These are phyloP conservation scores for Salarias fasciatus DNA, from an alignment of 2,797 vertebrate genomes.

Conservation along the genomic window DNA sequence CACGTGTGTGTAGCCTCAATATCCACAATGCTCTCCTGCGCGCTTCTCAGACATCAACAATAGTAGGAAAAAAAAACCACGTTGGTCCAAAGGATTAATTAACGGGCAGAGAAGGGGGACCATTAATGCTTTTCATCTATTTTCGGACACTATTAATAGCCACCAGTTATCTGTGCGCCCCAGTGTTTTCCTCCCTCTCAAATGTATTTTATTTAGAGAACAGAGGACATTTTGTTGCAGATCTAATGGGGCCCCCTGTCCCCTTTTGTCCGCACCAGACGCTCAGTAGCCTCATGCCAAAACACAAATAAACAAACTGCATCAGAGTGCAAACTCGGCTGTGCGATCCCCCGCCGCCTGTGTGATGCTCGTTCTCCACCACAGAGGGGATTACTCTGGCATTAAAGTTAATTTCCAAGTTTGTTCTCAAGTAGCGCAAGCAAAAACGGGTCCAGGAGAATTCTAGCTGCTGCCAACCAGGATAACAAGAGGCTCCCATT, in stretches of 20 bases:
- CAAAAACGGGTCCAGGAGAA: neutral
- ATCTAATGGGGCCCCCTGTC: constrained; percentile 57
- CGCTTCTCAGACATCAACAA: too few species aligned
- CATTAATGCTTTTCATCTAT: constrained; percentile 52
- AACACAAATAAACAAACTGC: constrained; percentile 44
- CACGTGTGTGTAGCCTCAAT: too few species aligned
- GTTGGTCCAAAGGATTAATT: neutral
- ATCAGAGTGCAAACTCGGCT: too few species aligned
- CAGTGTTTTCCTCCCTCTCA: constrained; percentile 54
- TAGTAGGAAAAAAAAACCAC: neutral
- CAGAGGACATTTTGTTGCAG: constrained; percentile 66
- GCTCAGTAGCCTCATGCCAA: constrained; percentile 48
- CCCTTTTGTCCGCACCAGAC: constrained; percentile 58
- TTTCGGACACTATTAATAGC: constrained; percentile 68
- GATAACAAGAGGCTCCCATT: neutral
- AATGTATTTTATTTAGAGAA: constrained; percentile 58
- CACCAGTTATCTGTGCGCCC: constrained; percentile 32
- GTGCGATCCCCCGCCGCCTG: neutral
- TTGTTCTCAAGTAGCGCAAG: neutral
- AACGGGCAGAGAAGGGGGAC: neutral
- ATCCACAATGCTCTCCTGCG: too few species aligned
- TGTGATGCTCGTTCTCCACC: neutral
- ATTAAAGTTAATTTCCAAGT: neutral
- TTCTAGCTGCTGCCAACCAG: neutral
- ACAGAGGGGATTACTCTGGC: neutral